Conservation (phyloP, 2,797 vertebrate genomes). For the Choloepus didactylus region DNA sequence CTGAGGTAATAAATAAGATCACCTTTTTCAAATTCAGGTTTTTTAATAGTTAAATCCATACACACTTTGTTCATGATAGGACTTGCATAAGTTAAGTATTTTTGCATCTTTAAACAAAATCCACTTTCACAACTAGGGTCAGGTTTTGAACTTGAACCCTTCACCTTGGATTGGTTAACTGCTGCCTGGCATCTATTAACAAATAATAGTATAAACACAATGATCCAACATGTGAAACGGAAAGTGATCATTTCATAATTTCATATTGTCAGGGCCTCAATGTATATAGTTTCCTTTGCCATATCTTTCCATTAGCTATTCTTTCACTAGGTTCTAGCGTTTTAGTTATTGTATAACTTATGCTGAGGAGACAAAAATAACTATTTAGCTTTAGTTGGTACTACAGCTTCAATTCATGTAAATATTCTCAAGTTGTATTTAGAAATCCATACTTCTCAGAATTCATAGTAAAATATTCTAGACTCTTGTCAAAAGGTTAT, state of each 20-base stretch:
- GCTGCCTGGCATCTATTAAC: not conserved
- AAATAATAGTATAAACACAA: conserved; percentile 14
- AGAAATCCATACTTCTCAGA: conserved; percentile 61
- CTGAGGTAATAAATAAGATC: not conserved
- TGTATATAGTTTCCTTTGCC: not conserved
- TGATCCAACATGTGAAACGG: not conserved
- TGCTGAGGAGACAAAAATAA: conserved; percentile 50
- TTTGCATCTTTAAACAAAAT: conserved; percentile 40
- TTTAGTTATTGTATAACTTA: conserved; percentile 66
- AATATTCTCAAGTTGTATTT: conserved; percentile 72
- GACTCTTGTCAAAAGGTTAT: conserved; percentile 55
- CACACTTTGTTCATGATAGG: not conserved
- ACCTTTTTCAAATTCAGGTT: conserved; percentile 53
- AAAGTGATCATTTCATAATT: not conserved
- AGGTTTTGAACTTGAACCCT: conserved; percentile 63
- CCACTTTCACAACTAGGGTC: conserved; percentile 41
- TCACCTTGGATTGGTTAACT: conserved; percentile 58
- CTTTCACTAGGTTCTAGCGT: conserved; percentile 19
- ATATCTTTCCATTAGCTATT: conserved; percentile 1
- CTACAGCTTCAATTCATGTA: conserved; percentile 65
- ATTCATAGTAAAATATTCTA: conserved; percentile 54
- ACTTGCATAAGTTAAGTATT: not conserved
- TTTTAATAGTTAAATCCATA: conserved; percentile 31
- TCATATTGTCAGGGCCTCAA: not conserved
- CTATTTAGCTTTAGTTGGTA: conserved; percentile 47